phyloP scores from a whole-genome alignment of 2,113 vertebrate genomes.

The Mormyrus lacerda region DNA sequence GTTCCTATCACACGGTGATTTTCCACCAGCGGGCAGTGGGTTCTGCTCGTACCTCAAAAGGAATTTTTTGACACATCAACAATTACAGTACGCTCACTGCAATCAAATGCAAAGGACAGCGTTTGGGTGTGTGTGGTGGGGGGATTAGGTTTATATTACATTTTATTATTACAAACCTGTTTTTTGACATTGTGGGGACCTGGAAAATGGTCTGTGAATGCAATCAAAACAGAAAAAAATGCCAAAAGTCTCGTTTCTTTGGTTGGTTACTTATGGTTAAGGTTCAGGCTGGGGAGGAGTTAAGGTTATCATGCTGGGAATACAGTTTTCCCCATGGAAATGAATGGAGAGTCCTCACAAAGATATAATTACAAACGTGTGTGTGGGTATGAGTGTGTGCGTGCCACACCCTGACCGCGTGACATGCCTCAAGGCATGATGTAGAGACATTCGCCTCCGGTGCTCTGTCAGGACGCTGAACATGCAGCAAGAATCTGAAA shows the following conservation, averaged over 20 bases:
- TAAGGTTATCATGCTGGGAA: neutral
- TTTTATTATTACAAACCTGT: neutral
- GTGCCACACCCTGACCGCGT: neutral
- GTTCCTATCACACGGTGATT: conserved; percentile 53
- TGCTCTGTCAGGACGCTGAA: neutral
- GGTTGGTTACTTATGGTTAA: neutral
- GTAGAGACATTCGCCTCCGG: neutral
- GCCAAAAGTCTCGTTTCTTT: neutral
- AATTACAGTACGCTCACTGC: conserved; percentile 56
- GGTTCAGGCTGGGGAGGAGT: neutral
- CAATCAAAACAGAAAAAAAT: neutral
- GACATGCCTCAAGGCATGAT: neutral
- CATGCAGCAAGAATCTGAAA: neutral
- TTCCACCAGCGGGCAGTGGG: conserved; percentile 57
- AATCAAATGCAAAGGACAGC: neutral
- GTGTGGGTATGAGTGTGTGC: neutral
- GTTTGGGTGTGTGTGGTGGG: neutral
- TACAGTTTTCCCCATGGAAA: neutral
- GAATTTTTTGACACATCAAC: conserved; percentile 55
- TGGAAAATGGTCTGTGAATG: neutral
- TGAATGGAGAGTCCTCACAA: neutral
- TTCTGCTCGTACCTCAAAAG: conserved; percentile 54
- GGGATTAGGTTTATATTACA: neutral
- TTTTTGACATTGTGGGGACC: neutral
- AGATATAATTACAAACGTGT: neutral